Base-by-base conservation (phyloP, 2,888 invertebrate species). In the Morpho deidamia region DNA sequence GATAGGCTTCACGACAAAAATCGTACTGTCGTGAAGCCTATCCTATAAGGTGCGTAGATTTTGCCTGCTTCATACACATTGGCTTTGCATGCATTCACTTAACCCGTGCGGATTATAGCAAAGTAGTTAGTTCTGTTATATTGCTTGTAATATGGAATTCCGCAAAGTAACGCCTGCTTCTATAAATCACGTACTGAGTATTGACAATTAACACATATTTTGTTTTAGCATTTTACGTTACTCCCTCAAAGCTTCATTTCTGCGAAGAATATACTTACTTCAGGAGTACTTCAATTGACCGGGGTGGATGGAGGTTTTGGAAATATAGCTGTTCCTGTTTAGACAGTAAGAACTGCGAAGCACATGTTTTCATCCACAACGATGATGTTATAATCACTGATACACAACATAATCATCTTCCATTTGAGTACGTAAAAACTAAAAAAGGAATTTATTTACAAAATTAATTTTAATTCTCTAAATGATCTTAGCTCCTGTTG, bases 241-340 rank as follows among this genome's bases (percentile, higher is more conserved):
- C 45, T 14, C 61, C 56, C 1, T 55, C 63, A 8, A 69, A 56
- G 44, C 58, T 74, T 5, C 62, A 72, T 33, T 37, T 65, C 43
- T 60, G 64, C 41, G 51, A 69, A 5, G 63, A 64, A 1, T 69
- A 70, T 40, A 63, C 72, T 0, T 74, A 59, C 53, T 67, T 59
- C 34, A 67, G 62, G 43, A 58, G 54, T 11, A 56, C 60, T 2
- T 10, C 11, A 0, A 50, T 62, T 3, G 38, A 60, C 7, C 44
- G 58, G 7, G 64, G 64, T 5, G 67, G 65, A 5, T 59, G 56
- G 56, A 54, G 40, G 10, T 54, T 56, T 32, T 63, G 54, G n/a
- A 61, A 69, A 10, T 70, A 70, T 48, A 59, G 51, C 1, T 75
- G 72, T 46, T 69, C 69, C 4, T 63, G 61, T 40, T 52, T 53